Conservation (phyloP, 2,113 vertebrate genomes). For the Brienomyrus longianalis region DNA sequence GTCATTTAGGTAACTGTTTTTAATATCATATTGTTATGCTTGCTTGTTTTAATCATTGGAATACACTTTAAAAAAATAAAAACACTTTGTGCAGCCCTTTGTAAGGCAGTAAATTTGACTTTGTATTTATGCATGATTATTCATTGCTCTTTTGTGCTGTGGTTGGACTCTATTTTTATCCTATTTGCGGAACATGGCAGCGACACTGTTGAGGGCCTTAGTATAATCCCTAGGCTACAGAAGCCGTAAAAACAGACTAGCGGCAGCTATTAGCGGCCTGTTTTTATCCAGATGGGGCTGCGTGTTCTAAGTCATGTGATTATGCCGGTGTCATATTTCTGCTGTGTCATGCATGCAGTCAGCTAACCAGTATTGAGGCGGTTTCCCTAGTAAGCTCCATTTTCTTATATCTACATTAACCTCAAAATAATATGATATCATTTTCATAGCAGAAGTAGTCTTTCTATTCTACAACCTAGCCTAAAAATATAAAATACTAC, state of each 20-base stretch:
- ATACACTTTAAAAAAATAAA: not conserved
- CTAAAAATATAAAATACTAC: not conserved
- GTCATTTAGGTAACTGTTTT: not conserved
- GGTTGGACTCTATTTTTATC: conserved; percentile 42
- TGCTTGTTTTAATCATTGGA: not conserved
- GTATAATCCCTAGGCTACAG: conserved; percentile 31
- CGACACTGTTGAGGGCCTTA: conserved; percentile 18
- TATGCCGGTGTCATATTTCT: conserved; percentile 26
- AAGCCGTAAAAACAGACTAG: conserved; percentile 52
- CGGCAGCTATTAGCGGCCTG: conserved; percentile 41
- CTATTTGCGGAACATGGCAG: conserved; percentile 40
- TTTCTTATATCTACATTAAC: not conserved
- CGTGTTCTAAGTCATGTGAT: conserved; percentile 45
- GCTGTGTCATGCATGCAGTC: conserved; percentile 10
- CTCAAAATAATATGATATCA: not conserved
- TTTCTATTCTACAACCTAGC: not conserved
- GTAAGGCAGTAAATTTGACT: conserved; percentile 21
- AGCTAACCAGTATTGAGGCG: not conserved
- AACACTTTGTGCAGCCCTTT: not conserved
- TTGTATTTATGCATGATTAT: conserved; percentile 42
- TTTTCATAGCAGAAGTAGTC: not conserved
- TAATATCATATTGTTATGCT: not conserved
- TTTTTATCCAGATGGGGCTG: conserved; percentile 25
- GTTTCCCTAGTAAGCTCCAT: not conserved
- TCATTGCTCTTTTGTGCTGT: conserved; percentile 35